Conservation (phyloP, 2,888 invertebrate species). For the Eurytoma californica region DNA sequence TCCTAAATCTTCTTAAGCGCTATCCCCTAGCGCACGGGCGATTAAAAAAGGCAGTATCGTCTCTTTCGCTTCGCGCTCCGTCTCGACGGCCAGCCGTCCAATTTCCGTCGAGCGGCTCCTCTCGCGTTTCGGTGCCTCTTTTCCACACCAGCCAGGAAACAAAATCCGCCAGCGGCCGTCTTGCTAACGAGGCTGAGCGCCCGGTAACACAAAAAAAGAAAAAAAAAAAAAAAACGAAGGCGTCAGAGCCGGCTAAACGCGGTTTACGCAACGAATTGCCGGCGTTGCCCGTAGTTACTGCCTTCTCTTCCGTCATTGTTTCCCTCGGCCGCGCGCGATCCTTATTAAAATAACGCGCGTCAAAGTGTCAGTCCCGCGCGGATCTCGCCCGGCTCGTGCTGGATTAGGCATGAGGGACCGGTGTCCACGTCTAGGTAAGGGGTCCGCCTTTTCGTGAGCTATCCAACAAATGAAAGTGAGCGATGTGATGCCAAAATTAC, state of each 20-base stretch:
- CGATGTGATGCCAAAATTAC: too few species aligned
- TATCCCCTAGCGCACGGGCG: too few species aligned
- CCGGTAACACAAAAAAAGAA: conserved; percentile 60
- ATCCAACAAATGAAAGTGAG: too few species aligned
- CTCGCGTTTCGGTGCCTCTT: conserved; percentile 11
- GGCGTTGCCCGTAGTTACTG: conserved; percentile 43
- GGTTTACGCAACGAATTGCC: conserved; percentile 35
- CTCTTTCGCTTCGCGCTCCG: neutral
- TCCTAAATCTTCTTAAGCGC: too few species aligned
- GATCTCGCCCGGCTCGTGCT: neutral
- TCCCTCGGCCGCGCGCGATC: neutral
- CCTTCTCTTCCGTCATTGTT: neutral
- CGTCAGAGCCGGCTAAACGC: too few species aligned
- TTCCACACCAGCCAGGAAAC: conserved; percentile 16
- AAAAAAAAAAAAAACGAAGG: too few species aligned
- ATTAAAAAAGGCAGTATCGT: conserved; percentile 11
- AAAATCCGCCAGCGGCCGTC: conserved; percentile 34
- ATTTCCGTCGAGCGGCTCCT: conserved; percentile 4
- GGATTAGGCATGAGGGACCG: too few species aligned
- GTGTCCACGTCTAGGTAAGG: too few species aligned
- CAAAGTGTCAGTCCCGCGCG: neutral
- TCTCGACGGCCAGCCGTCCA: conserved; percentile 18
- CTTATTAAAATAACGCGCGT: conserved; percentile 15
- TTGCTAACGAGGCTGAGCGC: conserved; percentile 65
- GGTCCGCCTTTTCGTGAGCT: neutral